Evolutionary conservation across 2,888 invertebrate genomes (phyloP), one percentile per base, ranked within the genome.

Genomic region (Cyclophora albipunctata): DNA sequence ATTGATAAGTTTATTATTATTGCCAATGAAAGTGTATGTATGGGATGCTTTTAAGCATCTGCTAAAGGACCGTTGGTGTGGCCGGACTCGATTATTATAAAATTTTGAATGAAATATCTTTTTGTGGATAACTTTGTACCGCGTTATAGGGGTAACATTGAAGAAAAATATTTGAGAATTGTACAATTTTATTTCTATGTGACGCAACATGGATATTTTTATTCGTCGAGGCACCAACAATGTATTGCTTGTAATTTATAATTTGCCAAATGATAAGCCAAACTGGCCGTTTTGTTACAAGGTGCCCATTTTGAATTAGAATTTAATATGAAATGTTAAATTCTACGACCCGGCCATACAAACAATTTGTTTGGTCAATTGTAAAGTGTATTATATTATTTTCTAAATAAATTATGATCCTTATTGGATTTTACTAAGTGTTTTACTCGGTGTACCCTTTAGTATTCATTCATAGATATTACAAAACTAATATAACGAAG

Each of bases 301-400:
- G 37, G 37, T 37, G 37, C 37, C 37, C 37, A 5, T 48, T 53
- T 48, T 45, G 34, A 49, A 33, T 43, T 52, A 54, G 57, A 49
- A 58, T 59, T 59, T 59, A 57, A 61, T 61, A 61, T 61, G 45
- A 45, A 61, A 61, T 61, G 55, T 61, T 59, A 53, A 56, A 61
- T 60, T 59, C 62, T 58, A 59, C 55, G 50, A 52, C 69, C 72
- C 75, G 67, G 75, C 71, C 77, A 70, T 73, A 71, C 75, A 77
- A 75, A 72, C 64, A 71, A 65, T 69, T 20, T 73, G 75, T 74
- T 73, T 63, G 76, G 84, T 85, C 84, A 84, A 85, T 83, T 87
- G 87, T 86, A 86, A 83, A 86, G 81, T 87, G 87, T 87, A 86
- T 76, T 72, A 85, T 84, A 86, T 78, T 68, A 78, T 81, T 85